A percentile compares a stretch with the other conserved stretches of the same genome.
phyloP scores from a whole-genome alignment of 2,797 vertebrate species.

The Euphonia xanthogaster region DNA sequence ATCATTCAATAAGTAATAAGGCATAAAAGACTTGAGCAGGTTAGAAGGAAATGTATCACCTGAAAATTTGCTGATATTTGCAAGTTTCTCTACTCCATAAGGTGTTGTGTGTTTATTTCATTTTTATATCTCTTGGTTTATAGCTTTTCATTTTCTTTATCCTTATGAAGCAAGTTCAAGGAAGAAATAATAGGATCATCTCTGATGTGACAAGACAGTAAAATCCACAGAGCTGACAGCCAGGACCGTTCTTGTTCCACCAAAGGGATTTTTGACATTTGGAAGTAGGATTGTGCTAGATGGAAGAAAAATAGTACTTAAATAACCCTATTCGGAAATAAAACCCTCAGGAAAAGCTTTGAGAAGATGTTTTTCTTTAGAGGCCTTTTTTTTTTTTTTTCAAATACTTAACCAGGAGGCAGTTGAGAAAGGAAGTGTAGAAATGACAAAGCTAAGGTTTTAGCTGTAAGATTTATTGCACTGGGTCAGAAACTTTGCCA shows the following conservation, averaged over 20 bases:
- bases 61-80: constrained; percentile 5
- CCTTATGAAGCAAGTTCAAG: background rate
- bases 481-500: background rate
- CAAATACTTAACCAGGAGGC: background rate
- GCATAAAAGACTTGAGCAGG: background rate
- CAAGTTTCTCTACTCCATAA: background rate
- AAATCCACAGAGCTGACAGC: constrained; percentile 16
- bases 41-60: background rate
- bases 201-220: constrained; percentile 18
- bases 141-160: constrained; percentile 37
- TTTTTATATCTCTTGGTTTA: background rate
- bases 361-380: background rate
- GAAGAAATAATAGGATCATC: constrained; percentile 48
- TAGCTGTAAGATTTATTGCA: background rate
- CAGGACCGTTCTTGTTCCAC: background rate
- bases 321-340: background rate
- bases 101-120: background rate
- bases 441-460: background rate
- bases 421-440: background rate
- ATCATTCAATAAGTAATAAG: background rate
- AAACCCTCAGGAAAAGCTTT: background rate
- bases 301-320: background rate
- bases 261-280: constrained; percentile 26
- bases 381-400: background rate
- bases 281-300: background rate